Conservation (phyloP, 1,140 invertebrate genomes). For the Sarcophaga peregrina region DNA sequence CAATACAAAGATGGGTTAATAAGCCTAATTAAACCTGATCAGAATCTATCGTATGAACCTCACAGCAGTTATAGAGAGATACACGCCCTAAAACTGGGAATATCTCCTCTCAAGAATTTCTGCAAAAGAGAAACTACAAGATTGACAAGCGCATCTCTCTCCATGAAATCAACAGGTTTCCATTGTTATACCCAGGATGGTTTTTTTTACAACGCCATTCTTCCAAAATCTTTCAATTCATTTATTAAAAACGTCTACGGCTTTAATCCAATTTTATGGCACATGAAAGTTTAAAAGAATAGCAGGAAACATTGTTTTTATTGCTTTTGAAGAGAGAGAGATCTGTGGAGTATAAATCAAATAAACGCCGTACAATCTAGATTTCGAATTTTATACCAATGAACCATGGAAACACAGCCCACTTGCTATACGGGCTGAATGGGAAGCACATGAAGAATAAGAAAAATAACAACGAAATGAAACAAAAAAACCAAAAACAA, state of each 20-base stretch:
- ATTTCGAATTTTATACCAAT: neutral
- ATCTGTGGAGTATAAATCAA: constrained; percentile 30
- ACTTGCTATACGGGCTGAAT: neutral
- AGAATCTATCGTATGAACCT: too few species aligned
- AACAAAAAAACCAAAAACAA: neutral
- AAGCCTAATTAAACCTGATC: too few species aligned
- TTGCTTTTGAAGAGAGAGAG: neutral
- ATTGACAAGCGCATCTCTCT: too few species aligned
- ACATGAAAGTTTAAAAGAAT: neutral
- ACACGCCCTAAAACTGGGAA: too few species aligned
- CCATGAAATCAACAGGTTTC: too few species aligned
- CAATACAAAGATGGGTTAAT: too few species aligned
- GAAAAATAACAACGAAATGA: neutral
- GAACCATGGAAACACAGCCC: neutral
- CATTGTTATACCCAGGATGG: too few species aligned
- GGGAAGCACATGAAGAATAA: neutral
- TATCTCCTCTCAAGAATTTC: too few species aligned
- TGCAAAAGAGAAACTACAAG: too few species aligned
- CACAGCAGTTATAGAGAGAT: too few species aligned
- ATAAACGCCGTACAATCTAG: constrained; percentile 21
- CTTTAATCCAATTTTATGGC: constrained; percentile 11
- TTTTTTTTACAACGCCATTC: neutral
- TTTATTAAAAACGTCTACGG: too few species aligned
- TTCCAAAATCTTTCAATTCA: neutral
- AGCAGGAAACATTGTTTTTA: constrained; percentile 12